Evolutionary conservation across 2,888 invertebrate species (phyloP), one percentile per base, ranked within the genome.

Genomic region (Chironomus riparius): DNA sequence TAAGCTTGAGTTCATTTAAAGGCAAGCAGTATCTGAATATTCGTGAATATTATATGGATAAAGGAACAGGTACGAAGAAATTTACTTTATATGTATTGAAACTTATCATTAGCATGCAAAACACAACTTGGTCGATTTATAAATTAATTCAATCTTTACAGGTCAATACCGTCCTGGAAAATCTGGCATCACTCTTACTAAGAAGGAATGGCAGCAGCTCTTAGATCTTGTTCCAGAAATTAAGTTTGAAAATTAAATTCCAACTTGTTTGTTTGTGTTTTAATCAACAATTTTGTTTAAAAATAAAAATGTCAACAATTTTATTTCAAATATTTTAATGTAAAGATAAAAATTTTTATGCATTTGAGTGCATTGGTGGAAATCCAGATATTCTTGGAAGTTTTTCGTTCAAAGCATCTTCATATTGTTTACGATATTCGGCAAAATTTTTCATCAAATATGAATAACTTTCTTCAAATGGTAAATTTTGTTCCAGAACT

Each of bases 91-190:
- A 2, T 24, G 22, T 24, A 3, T 24, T 24, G 22, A 24, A 24
- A 24, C n/a, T n/a, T n/a, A n/a, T n/a, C n/a, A n/a, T n/a, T n/a
- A n/a, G n/a, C n/a, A n/a, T n/a, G n/a, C n/a, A 24, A 3, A 24
- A 24, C 2, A 3, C 22, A 24, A 24, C 3, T 24, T 24, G 22
- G 22, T 3, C 2, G 22, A 24, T 24, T 24, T 24, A 3, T 24
- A 3, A 24, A 24, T 2, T 3, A 24, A 24, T 24, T 3, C 22
- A 24, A 24, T 24, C 3, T 24, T 3, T 24, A 2, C 10, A 72
- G 72, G 72, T 38, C 28, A 72, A 72, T 62, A 18, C 47, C 28
- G 72, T 38, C 72, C 72, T 15, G 72, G 72, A 72, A 72, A 72
- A 47, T 15, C 38, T 0, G 72, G 72, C 15, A 72, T 72, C 6